These are phyloP conservation scores for Eilema caniola DNA, from an alignment of 2,888 invertebrate genomes.

Conservation along the genomic window DNA sequence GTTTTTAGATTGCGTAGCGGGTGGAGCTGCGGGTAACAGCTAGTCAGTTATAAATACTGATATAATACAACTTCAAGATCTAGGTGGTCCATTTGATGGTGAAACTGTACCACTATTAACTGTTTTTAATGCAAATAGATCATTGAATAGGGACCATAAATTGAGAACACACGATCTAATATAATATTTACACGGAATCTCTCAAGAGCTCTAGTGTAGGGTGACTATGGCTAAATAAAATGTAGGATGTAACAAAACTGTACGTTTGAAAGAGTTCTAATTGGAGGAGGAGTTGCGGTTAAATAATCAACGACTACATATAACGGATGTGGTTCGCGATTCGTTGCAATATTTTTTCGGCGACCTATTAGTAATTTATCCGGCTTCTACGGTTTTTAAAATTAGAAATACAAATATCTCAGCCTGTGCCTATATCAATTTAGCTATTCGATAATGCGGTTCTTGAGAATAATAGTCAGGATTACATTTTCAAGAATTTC, in stretches of 20 bases:
- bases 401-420: too few relatives aligned
- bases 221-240: constrained; percentile 31
- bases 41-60: neutral
- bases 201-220: constrained; percentile 56
- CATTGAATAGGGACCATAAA: constrained; percentile 46
- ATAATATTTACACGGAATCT: constrained; percentile 71
- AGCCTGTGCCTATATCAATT: too few relatives aligned
- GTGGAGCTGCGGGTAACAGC: neutral
- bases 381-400: too few relatives aligned
- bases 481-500: too few relatives aligned
- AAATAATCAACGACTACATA: too few relatives aligned
- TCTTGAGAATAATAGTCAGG: too few relatives aligned
- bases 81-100: neutral
- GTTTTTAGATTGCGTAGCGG: neutral
- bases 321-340: neutral
- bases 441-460: too few relatives aligned
- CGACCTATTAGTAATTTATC: too few relatives aligned
- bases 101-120: constrained; percentile 9
- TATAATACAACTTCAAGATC: neutral
- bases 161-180: constrained; percentile 58
- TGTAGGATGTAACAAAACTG: neutral
- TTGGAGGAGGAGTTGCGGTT: neutral
- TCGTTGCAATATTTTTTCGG: neutral
- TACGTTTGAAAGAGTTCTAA: neutral
- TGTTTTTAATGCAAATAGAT: constrained; percentile 34